Conservation (phyloP, 2,888 invertebrate species). For the Cyclophora punctaria region DNA sequence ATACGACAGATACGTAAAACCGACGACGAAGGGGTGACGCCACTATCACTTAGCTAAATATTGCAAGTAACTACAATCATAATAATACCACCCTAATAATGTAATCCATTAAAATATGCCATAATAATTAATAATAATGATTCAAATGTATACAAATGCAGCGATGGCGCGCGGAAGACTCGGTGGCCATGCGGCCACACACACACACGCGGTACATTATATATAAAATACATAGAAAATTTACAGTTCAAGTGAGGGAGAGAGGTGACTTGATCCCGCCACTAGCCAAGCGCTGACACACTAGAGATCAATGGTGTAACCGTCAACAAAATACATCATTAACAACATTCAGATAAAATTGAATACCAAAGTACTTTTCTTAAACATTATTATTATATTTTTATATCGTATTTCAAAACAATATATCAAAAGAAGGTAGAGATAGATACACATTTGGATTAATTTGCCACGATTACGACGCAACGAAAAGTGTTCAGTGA, state of each 20-base stretch:
- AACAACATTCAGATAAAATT: slow-evolving; percentile 63
- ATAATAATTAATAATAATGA: slow-evolving; percentile 33
- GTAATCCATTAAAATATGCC: slow-evolving; percentile 53
- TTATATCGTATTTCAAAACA: slow-evolving; percentile 61
- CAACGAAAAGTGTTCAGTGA: too few species aligned
- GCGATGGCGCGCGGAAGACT: slow-evolving; percentile 41
- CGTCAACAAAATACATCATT: slow-evolving; percentile 47
- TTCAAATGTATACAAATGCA: slow-evolving; percentile 52
- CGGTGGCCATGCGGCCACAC: slow-evolving; percentile 9
- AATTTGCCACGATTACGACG: too few species aligned
- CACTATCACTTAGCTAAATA: slow-evolving; percentile 62
- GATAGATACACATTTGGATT: slow-evolving; percentile 25
- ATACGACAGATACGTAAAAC: slow-evolving; percentile 20
- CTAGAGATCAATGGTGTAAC: slow-evolving; percentile 44
- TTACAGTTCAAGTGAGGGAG: slow-evolving; percentile 44
- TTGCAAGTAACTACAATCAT: slow-evolving; percentile 58
- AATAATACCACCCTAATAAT: slow-evolving; percentile 56
- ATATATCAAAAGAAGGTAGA: slow-evolving; percentile 65
- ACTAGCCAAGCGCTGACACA: slow-evolving; percentile 22
- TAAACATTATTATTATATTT: slow-evolving; percentile 53
- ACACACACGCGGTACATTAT: slow-evolving; percentile 17
- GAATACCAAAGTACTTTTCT: slow-evolving; percentile 67
- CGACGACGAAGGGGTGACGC: slow-evolving; percentile 45
- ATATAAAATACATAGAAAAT: slow-evolving; percentile 74
- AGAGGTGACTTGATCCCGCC: slow-evolving; percentile 6